A percentile compares a stretch with the other conserved stretches of the same genome.
Conservation (phyloP, 2,888 invertebrate species). For the Drosophila paracracens region DNA sequence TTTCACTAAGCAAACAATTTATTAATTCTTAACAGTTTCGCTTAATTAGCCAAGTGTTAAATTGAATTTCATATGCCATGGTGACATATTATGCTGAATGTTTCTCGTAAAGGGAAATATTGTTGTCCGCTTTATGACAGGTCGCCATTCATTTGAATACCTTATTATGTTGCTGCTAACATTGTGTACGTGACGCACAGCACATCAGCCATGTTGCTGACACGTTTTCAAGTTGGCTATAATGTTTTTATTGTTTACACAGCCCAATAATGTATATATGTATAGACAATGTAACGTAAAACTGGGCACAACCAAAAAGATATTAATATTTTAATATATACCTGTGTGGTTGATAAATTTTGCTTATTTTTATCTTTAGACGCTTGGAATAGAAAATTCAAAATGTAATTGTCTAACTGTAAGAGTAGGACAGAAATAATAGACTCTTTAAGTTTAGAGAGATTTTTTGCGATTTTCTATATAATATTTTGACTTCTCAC, state of each 20-base stretch:
- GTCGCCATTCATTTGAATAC: conserved; percentile 6
- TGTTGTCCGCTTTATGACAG: conserved; percentile 17
- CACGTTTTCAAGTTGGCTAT: conserved; percentile 1
- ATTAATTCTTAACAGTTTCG: conserved; percentile 62
- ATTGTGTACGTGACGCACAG: conserved; percentile 39
- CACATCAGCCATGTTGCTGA: conserved; percentile 18
- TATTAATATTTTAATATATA: neutral
- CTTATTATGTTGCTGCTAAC: conserved; percentile 20
- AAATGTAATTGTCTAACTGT: too few relatives aligned
- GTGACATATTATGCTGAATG: conserved; percentile 4
- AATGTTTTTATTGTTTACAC: neutral
- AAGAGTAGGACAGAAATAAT: neutral
- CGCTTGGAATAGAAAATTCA: too few relatives aligned
- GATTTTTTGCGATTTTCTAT: neutral
- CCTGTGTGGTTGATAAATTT: neutral
- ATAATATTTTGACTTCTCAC: neutral
- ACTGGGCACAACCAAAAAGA: neutral
- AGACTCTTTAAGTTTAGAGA: neutral
- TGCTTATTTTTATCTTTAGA: neutral
- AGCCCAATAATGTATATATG: neutral
- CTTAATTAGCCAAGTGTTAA: conserved; percentile 58
- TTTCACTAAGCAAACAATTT: conserved; percentile 54
- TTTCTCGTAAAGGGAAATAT: conserved; percentile 4
- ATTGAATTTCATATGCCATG: conserved; percentile 40
- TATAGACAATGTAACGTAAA: neutral